Percentiles rank a stretch among this genome's conserved stretches.
phyloP scores from a whole-genome alignment of 2,113 vertebrate genomes.

The Okapia johnstoni region DNA sequence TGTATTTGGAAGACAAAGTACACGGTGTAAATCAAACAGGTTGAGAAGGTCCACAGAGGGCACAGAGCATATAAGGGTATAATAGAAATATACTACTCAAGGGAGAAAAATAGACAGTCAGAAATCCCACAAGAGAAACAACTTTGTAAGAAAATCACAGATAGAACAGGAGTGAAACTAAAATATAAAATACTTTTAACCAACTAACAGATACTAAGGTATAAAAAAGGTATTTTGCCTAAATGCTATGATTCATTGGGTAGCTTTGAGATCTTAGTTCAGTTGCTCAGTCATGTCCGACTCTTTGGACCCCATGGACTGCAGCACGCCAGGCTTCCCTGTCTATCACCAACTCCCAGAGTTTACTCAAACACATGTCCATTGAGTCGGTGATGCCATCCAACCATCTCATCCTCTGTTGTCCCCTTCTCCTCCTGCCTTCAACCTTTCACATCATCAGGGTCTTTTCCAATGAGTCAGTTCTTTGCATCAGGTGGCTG shows the following conservation, averaged over 20 bases:
- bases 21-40: background rate
- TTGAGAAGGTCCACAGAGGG: background rate
- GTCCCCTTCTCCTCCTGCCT: background rate
- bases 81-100: background rate
- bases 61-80: background rate
- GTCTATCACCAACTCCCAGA: background rate
- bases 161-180: background rate
- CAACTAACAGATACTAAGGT: background rate
- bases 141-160: background rate
- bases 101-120: background rate
- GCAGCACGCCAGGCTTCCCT: background rate
- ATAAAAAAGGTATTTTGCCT: background rate
- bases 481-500: background rate
- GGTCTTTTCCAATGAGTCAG: background rate
- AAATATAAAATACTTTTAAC: background rate
- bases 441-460: background rate
- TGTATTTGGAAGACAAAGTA: background rate
- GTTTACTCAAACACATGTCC: background rate
- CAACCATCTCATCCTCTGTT: background rate
- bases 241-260: background rate
- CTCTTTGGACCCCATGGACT: background rate
- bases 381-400: background rate
- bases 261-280: background rate
- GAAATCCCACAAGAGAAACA: background rate
- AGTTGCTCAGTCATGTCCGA: background rate